Evolutionary conservation across 2,797 vertebrate genomes (phyloP), one percentile per base, ranked within the genome.

Genomic region (Pyrocephalus nanus): DNA sequence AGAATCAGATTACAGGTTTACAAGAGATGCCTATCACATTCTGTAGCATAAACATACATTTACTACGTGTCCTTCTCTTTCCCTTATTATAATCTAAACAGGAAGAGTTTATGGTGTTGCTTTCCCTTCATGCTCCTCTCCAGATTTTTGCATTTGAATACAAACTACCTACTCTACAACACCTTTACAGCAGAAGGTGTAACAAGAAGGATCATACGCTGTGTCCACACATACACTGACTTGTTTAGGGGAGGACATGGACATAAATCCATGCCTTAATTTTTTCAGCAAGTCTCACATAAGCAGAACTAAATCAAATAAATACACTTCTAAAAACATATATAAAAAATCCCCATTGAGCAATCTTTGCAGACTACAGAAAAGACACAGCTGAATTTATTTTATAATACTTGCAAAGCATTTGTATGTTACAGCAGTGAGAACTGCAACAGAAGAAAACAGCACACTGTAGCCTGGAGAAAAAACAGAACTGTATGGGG

Each of bases 301-400:
- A 55, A 19, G 25, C 70, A 86, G 48, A 86, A 73, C 15, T 71
- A 77, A 70, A 62, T 23, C 75, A n/a, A 76, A 27, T 13, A 72
- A 80, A 85, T 17, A 18, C 2, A 47, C 1, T 58, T 65, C 42
- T 43, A 77, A 75, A 66, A 10, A 64, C 4, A 21, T 0, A 0
- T n/a, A 8, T 42, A 30, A 87, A 81, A 84, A 74, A 51, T 27
- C 12, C 11, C 19, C 1, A 2, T 10, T 26, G 34, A 50, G 45
- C 38, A 51, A 57, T 65, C 54, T 29, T 81, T 34, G 30, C 30
- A 43, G 43, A 58, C 40, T 60, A 50, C 3, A 61, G 38, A 19
- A 74, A 88, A 84, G 40, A 53, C 10, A 58, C 2, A 60, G 10
- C 9, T 66, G 5, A 18, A 67, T 30, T 72, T 74, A 10, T 47